These are phyloP conservation scores for Pseudochaenichthys georgianus DNA, from an alignment of 2,797 vertebrate species.

Conservation along the genomic window DNA sequence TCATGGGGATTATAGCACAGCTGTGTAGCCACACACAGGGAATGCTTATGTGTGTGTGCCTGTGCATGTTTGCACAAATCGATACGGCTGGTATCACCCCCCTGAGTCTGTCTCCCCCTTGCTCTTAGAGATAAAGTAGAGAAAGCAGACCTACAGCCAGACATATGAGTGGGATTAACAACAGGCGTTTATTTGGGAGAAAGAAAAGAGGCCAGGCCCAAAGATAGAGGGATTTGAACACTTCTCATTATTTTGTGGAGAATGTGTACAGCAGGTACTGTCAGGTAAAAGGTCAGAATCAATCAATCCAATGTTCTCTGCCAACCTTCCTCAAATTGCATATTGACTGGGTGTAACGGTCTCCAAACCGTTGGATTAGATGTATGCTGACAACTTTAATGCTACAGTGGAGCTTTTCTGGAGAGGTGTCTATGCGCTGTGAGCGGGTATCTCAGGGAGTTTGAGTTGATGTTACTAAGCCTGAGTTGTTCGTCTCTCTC, in stretches of 20 bases:
- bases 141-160: constrained; percentile 67
- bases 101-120: constrained; percentile 46
- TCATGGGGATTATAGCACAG: constrained; percentile 50
- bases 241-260: constrained; percentile 77
- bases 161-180: constrained; percentile 79
- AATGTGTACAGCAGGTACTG: constrained; percentile 72
- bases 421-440: constrained; percentile 33
- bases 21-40: constrained; percentile 39
- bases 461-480: constrained; percentile 49
- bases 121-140: constrained; percentile 72
- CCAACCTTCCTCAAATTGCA: constrained; percentile 77
- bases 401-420: constrained; percentile 45
- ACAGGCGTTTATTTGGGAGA: constrained; percentile 71
- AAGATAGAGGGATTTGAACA: constrained; percentile 77
- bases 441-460: constrained; percentile 38
- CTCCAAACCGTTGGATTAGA: constrained; percentile 67
- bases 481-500: constrained; percentile 37
- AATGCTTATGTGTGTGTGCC: constrained; percentile 27
- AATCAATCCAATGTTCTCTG: constrained; percentile 79
- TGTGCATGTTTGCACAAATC: constrained; percentile 66
- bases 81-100: constrained; percentile 69
- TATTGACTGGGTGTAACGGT: constrained; percentile 74
- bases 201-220: constrained; percentile 67
- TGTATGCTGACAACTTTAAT: constrained; percentile 69
- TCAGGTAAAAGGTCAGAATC: constrained; percentile 82